Conservation (phyloP, 2,888 invertebrate species). For the Lottia gigantea region DNA sequence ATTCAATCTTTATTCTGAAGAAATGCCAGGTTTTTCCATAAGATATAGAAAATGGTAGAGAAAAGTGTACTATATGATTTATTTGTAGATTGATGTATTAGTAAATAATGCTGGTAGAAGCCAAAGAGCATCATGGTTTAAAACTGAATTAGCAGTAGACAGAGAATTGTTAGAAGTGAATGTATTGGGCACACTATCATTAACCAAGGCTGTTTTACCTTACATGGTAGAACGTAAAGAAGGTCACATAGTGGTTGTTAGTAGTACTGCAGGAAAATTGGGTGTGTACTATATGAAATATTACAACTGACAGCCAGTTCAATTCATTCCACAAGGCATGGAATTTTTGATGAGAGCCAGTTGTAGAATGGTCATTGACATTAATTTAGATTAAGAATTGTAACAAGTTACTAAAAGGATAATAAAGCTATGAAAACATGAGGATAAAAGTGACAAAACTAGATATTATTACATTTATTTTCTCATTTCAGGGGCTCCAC, state of each 20-base stretch:
- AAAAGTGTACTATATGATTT: constrained; percentile 17
- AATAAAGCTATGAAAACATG: too few relatives aligned
- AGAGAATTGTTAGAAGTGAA: constrained; percentile 81
- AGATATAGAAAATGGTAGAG: background rate
- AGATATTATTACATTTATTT: background rate
- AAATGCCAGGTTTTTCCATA: too few relatives aligned
- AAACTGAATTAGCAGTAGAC: constrained; percentile 79
- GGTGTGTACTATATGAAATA: constrained; percentile 58
- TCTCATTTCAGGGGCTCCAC: constrained; percentile 55
- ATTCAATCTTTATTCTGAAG: too few relatives aligned
- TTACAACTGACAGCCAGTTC: too few relatives aligned
- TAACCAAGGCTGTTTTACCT: constrained; percentile 77
- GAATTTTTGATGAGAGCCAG: too few relatives aligned
- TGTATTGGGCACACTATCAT: constrained; percentile 78
- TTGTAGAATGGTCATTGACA: too few relatives aligned
- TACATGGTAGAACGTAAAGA: constrained; percentile 71
- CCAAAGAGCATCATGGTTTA: constrained; percentile 80
- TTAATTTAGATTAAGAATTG: too few relatives aligned
- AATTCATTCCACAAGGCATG: too few relatives aligned
- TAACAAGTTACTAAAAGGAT: too few relatives aligned
- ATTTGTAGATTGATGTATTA: constrained; percentile 76
- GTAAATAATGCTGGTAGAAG: constrained; percentile 86
- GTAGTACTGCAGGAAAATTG: constrained; percentile 79
- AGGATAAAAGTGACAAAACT: too few relatives aligned
- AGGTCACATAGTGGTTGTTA: constrained; percentile 81